These are phyloP conservation scores for Cottus gobio DNA, from an alignment of 2,113 vertebrate genomes.

Conservation along the genomic window DNA sequence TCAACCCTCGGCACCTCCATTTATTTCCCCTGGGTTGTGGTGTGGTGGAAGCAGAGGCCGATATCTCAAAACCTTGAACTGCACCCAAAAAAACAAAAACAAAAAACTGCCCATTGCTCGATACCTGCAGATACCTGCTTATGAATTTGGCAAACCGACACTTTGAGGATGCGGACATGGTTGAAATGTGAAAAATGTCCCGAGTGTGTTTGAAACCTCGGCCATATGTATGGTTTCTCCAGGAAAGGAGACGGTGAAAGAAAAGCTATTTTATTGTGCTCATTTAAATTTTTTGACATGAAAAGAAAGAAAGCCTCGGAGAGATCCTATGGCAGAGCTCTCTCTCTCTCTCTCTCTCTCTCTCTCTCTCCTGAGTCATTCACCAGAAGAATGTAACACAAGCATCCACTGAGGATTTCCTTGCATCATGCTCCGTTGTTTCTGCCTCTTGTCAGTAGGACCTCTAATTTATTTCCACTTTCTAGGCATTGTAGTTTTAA, in stretches of 20 bases:
- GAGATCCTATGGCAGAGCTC: constrained; percentile 63
- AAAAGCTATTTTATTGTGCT: constrained; percentile 83
- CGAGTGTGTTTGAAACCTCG: constrained; percentile 17
- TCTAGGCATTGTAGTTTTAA: constrained; percentile 58
- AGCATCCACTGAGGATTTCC: constrained; percentile 52
- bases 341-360: constrained; percentile 23
- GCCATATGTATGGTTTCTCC: constrained; percentile 27
- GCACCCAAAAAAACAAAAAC: neutral
- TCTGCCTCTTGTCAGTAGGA: constrained; percentile 54
- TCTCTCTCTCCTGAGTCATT: constrained; percentile 63
- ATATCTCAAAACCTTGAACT: constrained; percentile 1
- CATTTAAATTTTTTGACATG: constrained; percentile 78
- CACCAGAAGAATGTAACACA: constrained; percentile 56
- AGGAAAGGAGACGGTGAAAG: constrained; percentile 70
- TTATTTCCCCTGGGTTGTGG: neutral
- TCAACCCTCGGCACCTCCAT: neutral
- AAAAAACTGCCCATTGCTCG: neutral
- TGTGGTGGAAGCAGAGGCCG: neutral
- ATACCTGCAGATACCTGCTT: neutral
- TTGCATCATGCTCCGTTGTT: constrained; percentile 61
- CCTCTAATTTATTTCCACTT: constrained; percentile 65
- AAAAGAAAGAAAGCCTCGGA: constrained; percentile 71
- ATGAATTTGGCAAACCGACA: neutral
- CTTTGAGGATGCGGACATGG: neutral
- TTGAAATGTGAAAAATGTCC: constrained; percentile 33